Evolutionary conservation across 2,113 vertebrate genomes (phyloP), one percentile per base, ranked within the genome.

Genomic region (Larimichthys crocea): DNA sequence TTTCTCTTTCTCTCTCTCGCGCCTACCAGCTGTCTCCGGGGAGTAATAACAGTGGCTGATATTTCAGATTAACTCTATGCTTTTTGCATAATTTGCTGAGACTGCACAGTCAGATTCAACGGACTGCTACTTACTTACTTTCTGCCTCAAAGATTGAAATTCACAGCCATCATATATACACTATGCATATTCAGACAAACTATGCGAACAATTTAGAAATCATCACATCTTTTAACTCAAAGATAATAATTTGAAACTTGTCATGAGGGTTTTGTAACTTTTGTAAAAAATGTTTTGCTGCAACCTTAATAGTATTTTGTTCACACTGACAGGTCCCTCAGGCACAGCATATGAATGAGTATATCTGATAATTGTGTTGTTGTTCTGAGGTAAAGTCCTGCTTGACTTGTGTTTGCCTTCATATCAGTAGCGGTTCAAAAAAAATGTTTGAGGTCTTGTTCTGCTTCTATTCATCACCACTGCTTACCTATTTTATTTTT

Each of bases 11-110:
- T 31, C 24, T 61, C 14, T 26, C 53, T 20, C 9, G 29, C 12
- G 15, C 52, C 62, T 42, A 48, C 50, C 66, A 82, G 82, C 74
- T 65, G 74, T 76, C 42, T 79, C 17, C 1, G 11, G 74, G 72
- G 70, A 80, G 61, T 53, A 72, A 74, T 74, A 88, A 84, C 19
- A 59, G 22, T 85, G 65, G 66, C 20, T 67, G 66, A 84, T 75
- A 61, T 70, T 73, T 61, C 16, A 80, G 52, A 82, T 86, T 52
- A 76, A 68, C 35, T 71, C 50, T 26, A 50, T 50, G 60, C 31
- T 16, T 79, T 83, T 46, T 61, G 64, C 60, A 79, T 76, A 17
- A 57, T 82, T 63, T 74, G 42, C 76, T 56, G 49, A 63, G 55
- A 52, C 12, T 12, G 11, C 57, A 73, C 42, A 79, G 67, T 59